Percentiles rank a stretch among this genome's conserved stretches.
phyloP scores from a whole-genome alignment of 2,113 vertebrate species.

The Chascanopsetta lugubris region DNA sequence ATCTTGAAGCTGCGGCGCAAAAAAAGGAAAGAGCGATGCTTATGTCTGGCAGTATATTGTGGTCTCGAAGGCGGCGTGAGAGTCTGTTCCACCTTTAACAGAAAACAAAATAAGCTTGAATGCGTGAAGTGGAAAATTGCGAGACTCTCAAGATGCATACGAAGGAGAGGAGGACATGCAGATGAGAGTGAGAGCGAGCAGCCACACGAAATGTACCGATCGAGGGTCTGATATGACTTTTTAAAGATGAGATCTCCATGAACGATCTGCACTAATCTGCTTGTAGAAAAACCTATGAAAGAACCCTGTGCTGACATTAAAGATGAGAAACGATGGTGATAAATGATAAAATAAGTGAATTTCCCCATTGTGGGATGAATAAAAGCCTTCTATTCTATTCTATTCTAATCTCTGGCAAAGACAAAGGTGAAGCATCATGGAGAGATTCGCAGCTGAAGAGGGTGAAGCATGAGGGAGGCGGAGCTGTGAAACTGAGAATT shows the following conservation, averaged over 20 bases:
- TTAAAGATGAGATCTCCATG: background rate
- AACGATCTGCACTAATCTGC: background rate
- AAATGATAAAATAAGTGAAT: too few relatives aligned
- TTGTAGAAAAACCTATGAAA: background rate
- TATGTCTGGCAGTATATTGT: background rate
- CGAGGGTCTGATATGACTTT: background rate
- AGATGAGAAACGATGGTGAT: too few relatives aligned
- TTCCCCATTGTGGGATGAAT: too few relatives aligned
- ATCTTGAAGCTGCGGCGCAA: background rate
- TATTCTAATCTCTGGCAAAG: background rate
- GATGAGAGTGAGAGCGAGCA: background rate
- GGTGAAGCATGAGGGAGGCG: background rate
- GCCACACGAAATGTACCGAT: background rate
- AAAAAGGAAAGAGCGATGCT: too few relatives aligned
- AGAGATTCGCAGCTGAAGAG: background rate
- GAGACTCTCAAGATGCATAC: background rate
- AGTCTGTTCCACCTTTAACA: background rate
- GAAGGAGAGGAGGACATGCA: background rate
- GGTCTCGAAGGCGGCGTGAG: background rate
- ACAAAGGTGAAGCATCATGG: background rate
- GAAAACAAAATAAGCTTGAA: background rate
- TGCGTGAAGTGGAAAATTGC: background rate
- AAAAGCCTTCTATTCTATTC: too few relatives aligned
- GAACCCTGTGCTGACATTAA: background rate
- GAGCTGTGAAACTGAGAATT: background rate